phyloP scores from a whole-genome alignment of 2,888 invertebrate genomes.

The Lottia scabra region DNA sequence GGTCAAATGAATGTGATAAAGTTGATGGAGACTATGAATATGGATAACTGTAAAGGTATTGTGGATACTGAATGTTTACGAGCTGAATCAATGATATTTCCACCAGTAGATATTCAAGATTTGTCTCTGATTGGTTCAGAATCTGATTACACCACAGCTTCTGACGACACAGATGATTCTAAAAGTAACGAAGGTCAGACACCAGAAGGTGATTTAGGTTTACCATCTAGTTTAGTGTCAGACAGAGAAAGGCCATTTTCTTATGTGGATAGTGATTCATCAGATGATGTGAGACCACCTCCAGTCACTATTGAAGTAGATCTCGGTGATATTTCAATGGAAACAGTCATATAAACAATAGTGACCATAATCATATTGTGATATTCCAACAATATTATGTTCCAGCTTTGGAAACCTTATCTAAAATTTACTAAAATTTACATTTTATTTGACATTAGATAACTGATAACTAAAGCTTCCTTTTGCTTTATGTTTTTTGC shows the following conservation, averaged over 20 bases:
- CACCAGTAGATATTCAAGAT: constrained; percentile 28
- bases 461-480: too few species aligned
- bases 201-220: background rate
- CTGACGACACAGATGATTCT: background rate
- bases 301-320: background rate
- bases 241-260: too few species aligned
- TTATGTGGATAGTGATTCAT: too few species aligned
- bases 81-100: constrained; percentile 79
- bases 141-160: constrained; percentile 53
- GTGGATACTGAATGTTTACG: constrained; percentile 75
- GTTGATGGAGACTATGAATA: constrained; percentile 91
- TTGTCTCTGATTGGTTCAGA: constrained; percentile 34
- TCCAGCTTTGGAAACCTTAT: too few species aligned
- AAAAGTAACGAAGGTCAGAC: background rate
- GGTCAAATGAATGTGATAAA: constrained; percentile 96
- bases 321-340: background rate
- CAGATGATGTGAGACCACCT: too few species aligned
- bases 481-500: too few species aligned
- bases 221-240: background rate
- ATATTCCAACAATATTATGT: too few species aligned
- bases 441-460: too few species aligned
- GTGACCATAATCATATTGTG: too few species aligned
- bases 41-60: constrained; percentile 84
- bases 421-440: too few species aligned
- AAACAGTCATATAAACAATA: background rate